These are phyloP conservation scores for Xestia ashworthii DNA, from an alignment of 2,888 invertebrate species.

Conservation along the genomic window DNA sequence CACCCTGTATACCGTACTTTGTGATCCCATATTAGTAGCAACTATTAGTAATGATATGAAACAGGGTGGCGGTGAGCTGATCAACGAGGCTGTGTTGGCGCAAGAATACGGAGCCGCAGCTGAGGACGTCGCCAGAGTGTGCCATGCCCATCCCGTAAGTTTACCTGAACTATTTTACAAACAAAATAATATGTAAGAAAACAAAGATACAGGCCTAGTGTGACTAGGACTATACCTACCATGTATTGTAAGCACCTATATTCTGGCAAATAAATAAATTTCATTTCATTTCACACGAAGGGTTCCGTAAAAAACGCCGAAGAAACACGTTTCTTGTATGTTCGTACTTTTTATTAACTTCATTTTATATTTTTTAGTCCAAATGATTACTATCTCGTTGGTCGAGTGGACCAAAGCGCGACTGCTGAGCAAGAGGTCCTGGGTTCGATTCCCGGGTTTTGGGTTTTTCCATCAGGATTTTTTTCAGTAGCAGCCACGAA, in stretches of 20 bases:
- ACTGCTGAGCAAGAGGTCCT: too few relatives aligned
- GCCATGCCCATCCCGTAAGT: conserved; percentile 99
- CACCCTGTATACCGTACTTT: not conserved
- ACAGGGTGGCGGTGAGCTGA: conserved; percentile 98
- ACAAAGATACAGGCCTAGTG: too few relatives aligned
- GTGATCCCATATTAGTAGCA: not conserved
- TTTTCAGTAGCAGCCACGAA: too few relatives aligned
- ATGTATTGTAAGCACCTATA: too few relatives aligned
- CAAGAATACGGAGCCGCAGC: conserved; percentile 99
- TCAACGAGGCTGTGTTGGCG: conserved; percentile 99
- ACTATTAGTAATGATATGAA: conserved; percentile 2
- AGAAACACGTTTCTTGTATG: not conserved
- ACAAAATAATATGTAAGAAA: not conserved
- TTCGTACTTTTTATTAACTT: not conserved
- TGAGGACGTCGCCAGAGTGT: conserved; percentile 99
- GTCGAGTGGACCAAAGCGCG: too few relatives aligned
- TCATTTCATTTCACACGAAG: not conserved
- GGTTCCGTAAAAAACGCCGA: not conserved
- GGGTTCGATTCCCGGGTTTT: too few relatives aligned
- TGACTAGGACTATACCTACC: not conserved
- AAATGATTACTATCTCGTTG: not conserved
- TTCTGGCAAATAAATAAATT: too few relatives aligned
- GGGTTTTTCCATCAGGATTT: too few relatives aligned
- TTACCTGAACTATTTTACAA: not conserved
- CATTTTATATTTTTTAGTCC: not conserved